These are phyloP conservation scores for Hycleus cichorii DNA, from an alignment of 1,140 invertebrate species.

Conservation along the genomic window DNA sequence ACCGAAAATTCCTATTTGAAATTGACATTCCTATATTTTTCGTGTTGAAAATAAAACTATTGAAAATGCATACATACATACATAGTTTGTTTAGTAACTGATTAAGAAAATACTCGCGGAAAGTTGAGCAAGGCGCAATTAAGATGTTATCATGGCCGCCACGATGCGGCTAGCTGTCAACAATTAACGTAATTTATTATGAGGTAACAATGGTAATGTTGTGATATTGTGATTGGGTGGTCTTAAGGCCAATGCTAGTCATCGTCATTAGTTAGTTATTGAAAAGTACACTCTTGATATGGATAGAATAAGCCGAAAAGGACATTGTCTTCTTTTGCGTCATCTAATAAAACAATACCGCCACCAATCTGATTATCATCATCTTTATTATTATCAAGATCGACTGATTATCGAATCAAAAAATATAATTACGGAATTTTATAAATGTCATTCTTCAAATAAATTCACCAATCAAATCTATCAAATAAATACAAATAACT, in stretches of 20 bases:
- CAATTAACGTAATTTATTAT: conserved; percentile 42
- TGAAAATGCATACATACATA: neutral
- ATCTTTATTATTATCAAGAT: no score
- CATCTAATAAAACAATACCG: no score
- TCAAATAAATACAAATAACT: no score
- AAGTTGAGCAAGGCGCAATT: conserved; percentile 38
- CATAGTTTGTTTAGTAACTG: neutral
- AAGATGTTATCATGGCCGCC: conserved; percentile 39
- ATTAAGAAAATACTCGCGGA: conserved; percentile 34
- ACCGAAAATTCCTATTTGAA: no score
- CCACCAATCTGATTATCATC: no score
- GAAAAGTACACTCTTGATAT: conserved; percentile 26
- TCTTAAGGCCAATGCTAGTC: conserved; percentile 29
- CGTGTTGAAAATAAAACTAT: no score
- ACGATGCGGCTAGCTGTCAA: conserved; percentile 39
- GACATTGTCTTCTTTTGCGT: no score
- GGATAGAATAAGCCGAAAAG: neutral
- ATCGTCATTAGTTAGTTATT: conserved; percentile 39
- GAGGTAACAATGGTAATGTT: conserved; percentile 40
- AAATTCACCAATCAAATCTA: no score
- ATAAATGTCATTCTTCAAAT: no score
- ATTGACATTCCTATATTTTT: no score
- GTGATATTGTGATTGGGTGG: conserved; percentile 40
- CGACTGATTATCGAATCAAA: no score
- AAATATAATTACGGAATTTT: no score